Conservation (phyloP, 2,888 invertebrate species). For the Saturnia japonica region DNA sequence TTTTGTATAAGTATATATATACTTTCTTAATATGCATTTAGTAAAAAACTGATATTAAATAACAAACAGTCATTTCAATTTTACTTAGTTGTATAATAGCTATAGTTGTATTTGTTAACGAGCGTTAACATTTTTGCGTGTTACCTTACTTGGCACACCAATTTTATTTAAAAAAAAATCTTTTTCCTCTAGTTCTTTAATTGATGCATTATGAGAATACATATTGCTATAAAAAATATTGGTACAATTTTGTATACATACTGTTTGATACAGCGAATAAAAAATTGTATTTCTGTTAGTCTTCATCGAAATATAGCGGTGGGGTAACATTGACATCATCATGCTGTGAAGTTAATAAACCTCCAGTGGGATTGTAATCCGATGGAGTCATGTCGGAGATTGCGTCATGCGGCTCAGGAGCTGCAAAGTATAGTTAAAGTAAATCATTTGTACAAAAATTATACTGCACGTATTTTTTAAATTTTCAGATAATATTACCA, state of each 20-base stretch:
- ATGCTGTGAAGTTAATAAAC: slow-evolving; percentile 19
- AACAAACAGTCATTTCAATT: too few species aligned
- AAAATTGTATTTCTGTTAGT: slow-evolving; percentile 9
- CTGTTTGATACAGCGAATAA: neutral
- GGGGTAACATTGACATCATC: slow-evolving; percentile 35
- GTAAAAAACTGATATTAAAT: too few species aligned
- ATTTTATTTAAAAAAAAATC: too few species aligned
- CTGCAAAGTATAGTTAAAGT: slow-evolving; percentile 21
- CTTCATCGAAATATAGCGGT: slow-evolving; percentile 34
- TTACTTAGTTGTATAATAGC: too few species aligned
- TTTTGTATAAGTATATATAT: too few species aligned
- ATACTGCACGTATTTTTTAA: neutral
- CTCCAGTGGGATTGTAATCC: slow-evolving; percentile 29
- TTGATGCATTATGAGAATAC: neutral
- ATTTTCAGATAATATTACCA: too few species aligned
- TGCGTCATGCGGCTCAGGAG: slow-evolving; percentile 21
- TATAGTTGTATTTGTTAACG: too few species aligned
- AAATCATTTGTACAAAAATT: neutral
- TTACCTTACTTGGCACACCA: too few species aligned
- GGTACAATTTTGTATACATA: neutral
- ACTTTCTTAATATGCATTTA: too few species aligned
- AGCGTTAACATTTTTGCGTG: too few species aligned
- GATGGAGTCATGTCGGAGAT: slow-evolving; percentile 34
- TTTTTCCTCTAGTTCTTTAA: slow-evolving; percentile 1
- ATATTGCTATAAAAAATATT: too few species aligned